Evolutionary conservation across 2,888 invertebrate genomes (phyloP), one percentile per base, ranked within the genome.

Genomic region (Thecocarcelia acutangulata): DNA sequence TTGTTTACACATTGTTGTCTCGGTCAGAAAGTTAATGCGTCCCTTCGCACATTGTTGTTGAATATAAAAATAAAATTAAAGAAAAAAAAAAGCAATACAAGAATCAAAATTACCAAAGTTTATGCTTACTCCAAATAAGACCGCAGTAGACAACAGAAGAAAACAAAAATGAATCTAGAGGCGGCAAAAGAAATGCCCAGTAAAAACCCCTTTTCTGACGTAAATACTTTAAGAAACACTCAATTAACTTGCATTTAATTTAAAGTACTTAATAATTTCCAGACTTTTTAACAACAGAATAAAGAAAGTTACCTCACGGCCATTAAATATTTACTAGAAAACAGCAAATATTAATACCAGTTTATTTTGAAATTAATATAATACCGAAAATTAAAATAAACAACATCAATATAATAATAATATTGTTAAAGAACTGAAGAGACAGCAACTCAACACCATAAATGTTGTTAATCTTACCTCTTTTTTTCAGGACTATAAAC

Each of bases 1-100:
- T 73, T 72, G 72, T 69, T 77, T 81, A 77, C 64, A 64, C 64
- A 64, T 63, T 73, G 56, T 69, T 81, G 76, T 52, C 37, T 58
- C 33, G 76, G 56, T 44, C 24, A 40, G 24, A 69, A 69, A 74
- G 58, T 69, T 74, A 73, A 77, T 73, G 69, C 66, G 44, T 52
- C 66, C 28, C 64, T 69, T 69, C 58, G 58, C 77, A 68, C 77
- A n/a, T 81, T 81, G 44, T 69, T 46, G 21, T 46, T 19, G 13
- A 28, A 69, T 63, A 73, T 56, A 48, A 63, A 70, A 50, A 42
- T 33, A 58, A 42, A 59, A 50, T 21, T 13, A 28, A 75, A 58
- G 9, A 33, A 46, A 64, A 19, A 33, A 21, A 58, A 79, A 66
- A 19, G 3, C 8, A 44, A 64, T 52, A 40, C 33, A 64, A 63